These are phyloP conservation scores for Agrotis clavis DNA, from an alignment of 2,888 invertebrate genomes.

Conservation along the genomic window DNA sequence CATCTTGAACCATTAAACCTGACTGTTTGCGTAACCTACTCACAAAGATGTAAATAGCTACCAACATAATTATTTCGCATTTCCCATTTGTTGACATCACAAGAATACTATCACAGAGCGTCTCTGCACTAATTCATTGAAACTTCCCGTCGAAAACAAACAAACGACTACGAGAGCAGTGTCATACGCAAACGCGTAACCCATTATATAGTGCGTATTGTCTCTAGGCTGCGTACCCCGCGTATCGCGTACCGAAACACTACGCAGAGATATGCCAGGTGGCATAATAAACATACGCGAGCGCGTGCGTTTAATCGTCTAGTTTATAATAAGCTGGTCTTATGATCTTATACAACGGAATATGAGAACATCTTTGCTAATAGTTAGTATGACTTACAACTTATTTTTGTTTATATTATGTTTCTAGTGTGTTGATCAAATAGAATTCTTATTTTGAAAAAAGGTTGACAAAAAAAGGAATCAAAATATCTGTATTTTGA, in stretches of 20 bases:
- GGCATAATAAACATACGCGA: slow-evolving; percentile 64
- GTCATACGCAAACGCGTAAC: slow-evolving; percentile 61
- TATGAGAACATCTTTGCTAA: slow-evolving; percentile 13
- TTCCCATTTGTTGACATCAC: slow-evolving; percentile 14
- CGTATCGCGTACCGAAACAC: slow-evolving; percentile 46
- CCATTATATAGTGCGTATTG: slow-evolving; percentile 64
- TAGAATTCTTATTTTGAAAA: too few relatives aligned
- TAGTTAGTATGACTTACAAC: slow-evolving; percentile 4
- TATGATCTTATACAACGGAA: slow-evolving; percentile 30
- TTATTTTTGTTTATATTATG: too few relatives aligned
- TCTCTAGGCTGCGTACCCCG: slow-evolving; percentile 29
- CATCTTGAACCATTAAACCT: not conserved
- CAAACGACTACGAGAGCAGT: slow-evolving; percentile 50
- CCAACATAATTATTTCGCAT: slow-evolving; percentile 3
- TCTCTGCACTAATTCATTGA: slow-evolving; percentile 51
- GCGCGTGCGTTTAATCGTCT: slow-evolving; percentile 73
- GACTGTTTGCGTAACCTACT: too few relatives aligned
- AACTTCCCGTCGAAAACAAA: slow-evolving; percentile 51
- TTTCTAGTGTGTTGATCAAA: too few relatives aligned
- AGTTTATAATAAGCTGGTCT: slow-evolving; percentile 66
- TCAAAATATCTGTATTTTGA: too few relatives aligned
- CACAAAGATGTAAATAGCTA: not conserved
- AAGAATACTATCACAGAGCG: slow-evolving; percentile 47
- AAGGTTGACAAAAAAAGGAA: too few relatives aligned
- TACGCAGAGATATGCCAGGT: slow-evolving; percentile 58